Evolutionary conservation across 2,113 vertebrate species (phyloP).

Genomic region (Paramormyrops kingsleyae): DNA sequence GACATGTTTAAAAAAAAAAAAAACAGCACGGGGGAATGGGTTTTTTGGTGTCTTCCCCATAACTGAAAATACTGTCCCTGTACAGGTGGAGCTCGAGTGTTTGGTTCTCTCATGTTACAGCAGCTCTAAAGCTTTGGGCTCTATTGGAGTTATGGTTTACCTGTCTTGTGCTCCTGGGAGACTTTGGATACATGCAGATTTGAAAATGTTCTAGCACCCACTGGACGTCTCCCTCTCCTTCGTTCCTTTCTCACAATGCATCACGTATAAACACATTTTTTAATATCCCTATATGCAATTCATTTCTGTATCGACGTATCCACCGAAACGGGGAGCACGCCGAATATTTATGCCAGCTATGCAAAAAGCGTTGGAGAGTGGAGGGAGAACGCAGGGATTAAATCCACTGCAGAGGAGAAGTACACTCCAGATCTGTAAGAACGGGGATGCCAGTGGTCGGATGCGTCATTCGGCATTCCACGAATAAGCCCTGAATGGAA

Average conservation of each 20-base stretch:
- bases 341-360: slow-evolving; percentile 9
- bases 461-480: not conserved
- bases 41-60: not conserved
- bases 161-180: not conserved
- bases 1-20: not conserved
- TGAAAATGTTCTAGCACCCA: slow-evolving; percentile 21
- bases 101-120: not conserved
- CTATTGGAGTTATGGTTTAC: not conserved
- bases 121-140: not conserved
- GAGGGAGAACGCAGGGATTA: not conserved
- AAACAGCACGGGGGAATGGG: not conserved
- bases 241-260: not conserved
- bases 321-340: not conserved
- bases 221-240: not conserved
- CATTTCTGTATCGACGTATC: not conserved
- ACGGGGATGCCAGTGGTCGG: not conserved
- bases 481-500: not conserved
- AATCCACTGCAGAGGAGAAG: not conserved
- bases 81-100: not conserved
- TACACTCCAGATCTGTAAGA: not conserved
- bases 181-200: not conserved
- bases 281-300: not conserved
- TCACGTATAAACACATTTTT: not conserved
- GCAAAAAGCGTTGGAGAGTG: not conserved
- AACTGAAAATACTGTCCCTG: not conserved